Evolutionary conservation across 2,888 invertebrate species (phyloP), one percentile per base, ranked within the genome.

Genomic region (Melikaiella ostensackeni): DNA sequence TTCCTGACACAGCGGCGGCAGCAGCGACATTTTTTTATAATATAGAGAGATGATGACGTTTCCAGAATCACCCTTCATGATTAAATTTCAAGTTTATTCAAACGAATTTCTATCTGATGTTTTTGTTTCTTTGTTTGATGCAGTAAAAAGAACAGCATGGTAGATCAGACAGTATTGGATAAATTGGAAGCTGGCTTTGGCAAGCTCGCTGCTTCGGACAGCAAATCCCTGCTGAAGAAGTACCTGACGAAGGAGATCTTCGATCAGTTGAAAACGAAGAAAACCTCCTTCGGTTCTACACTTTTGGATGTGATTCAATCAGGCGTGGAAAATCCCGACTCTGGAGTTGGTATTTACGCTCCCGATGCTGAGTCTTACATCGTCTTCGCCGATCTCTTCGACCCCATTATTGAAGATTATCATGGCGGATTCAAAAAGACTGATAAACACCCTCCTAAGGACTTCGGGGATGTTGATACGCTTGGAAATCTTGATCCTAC

Each of bases 401-500:
- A 99, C 93, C 98, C 98, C 92, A 97, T 99, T 94, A 99, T 99
- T 92, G 98, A 98, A 92, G 98, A 98, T 92, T 98, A 98, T 94
- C 98, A 98, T 93, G 95, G 94, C 92, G 98, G 98, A 87, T 98
- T 98, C 95, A 97, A 96, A 94, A 96, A 97, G 92, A 95, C 95
- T 91, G 98, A 98, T 93, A 97, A 96, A 92, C 99, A 99, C 93
- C 99, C 99, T 27, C 93, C 96, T 82, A 96, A 96, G 93, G 96
- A 98, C 93, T 98, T 98, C 93, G 99, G 99, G 88, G 98, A 99
- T 93, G 96, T 97, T 33, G 95, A 94, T 92, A 94, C 95, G 86
- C 96, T 99, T 87, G 96, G 96, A 90, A 98, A 99, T 93, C 94
- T 99, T 88, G 98, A 99, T 94, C 97, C 98, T 81, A 94, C 95